Evolutionary conservation across 2,113 vertebrate genomes (phyloP).

Genomic region (Pedetes capensis): DNA sequence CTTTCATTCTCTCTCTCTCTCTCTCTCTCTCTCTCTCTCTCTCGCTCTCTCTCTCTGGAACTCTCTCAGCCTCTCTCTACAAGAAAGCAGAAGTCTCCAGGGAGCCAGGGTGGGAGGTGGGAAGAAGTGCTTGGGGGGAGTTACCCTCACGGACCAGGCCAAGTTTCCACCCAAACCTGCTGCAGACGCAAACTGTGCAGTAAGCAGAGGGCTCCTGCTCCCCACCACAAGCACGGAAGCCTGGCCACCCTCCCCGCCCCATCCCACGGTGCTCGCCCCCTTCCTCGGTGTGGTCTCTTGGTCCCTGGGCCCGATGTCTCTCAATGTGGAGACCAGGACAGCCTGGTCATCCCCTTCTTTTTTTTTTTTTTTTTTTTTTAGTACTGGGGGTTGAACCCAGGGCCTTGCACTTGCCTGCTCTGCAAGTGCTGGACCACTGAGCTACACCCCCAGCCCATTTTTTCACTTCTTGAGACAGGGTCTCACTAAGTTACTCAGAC

Average conservation of each 20-base stretch:
- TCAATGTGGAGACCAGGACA: background rate
- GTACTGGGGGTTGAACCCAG: no score
- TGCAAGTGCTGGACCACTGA: no score
- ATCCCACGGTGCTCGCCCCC: no score
- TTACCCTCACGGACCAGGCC: background rate
- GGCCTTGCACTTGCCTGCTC: no score
- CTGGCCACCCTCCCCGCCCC: fast-evolving
- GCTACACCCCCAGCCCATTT: no score
- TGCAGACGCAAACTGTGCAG: background rate
- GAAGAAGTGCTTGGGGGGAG: background rate
- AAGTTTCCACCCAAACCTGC: background rate
- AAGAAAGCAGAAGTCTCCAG: background rate
- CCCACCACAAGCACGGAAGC: background rate
- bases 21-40: background rate
- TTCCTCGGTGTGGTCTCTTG: background rate
- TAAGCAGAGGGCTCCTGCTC: background rate
- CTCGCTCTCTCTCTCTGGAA: background rate
- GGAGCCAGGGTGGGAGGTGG: background rate
- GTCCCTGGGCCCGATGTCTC: background rate
- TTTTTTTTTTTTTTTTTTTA: no score
- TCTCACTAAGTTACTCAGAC: no score
- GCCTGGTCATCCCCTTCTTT: fast-evolving
- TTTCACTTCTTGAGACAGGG: no score
- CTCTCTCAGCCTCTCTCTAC: background rate
- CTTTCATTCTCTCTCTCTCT: background rate